Base-by-base conservation (phyloP, 1,140 invertebrate species). In the Theocolax elegans region DNA sequence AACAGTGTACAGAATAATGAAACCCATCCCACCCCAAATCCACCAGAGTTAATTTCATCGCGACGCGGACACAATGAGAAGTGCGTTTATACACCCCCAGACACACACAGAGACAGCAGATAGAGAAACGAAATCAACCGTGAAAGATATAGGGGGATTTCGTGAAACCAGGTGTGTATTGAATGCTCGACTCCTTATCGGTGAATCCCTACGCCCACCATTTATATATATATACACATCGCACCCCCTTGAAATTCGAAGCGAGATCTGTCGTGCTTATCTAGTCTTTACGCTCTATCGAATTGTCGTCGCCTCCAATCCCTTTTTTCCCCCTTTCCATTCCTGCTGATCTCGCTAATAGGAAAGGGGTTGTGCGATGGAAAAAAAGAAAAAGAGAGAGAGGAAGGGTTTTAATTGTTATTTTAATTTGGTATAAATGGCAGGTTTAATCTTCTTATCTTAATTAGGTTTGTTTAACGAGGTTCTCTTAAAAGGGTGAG, bases 281-380 rank as follows among this genome's bases (percentile, higher is more conserved):
- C 72, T 72, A 67, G 58, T 64, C 60, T 76, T 76, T 66, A 73
- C 75, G 75, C 75, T 76, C 73, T 72, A 67, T 73, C 71, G 75
- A 65, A 42, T 64, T 69, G 65, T 69, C 60, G 21, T 35, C 13
- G 27, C 42, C 4, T 35, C 10, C 10, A 35, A 35, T 35, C 10
- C 31, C 10, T 10, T 35, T 10, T 35, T 10, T 35, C 31, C 10
- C 31, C 10, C 31, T 35, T 10, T 35, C 10, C 31, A 6, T 35
- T 35, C 10, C 31, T 6, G 10, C 31, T 6, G n/a, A n/a, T n/a
- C 10, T 35, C 10, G 10, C 31, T 35, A 35, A 35, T 6, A 4
- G 31, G 4, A 35, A 35, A 35, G 10, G 31, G 31, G 42, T 15
- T 17, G n/a, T 3, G 6, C 12, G n/a, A n/a, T n/a, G n/a, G n/a